Conservation (phyloP, 2,113 vertebrate genomes). For the Channa argus region DNA sequence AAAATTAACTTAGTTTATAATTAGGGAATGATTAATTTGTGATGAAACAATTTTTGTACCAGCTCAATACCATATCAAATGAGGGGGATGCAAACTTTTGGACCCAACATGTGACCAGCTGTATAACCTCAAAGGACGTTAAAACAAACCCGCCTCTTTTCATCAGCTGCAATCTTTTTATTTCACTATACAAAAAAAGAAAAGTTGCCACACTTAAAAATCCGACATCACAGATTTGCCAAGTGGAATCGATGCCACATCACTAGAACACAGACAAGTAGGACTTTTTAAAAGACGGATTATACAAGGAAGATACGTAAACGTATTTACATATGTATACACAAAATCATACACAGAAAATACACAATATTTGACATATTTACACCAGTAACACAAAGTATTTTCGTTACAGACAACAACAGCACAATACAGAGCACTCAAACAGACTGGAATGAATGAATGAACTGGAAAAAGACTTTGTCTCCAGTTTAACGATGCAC, state of each 20-base stretch:
- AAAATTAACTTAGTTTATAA: too few species aligned
- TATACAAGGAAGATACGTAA: constrained; percentile 52
- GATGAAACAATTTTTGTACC: too few species aligned
- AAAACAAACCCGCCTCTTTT: background rate
- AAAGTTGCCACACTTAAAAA: constrained; percentile 71
- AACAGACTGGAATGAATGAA: constrained; percentile 54
- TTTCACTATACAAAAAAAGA: constrained; percentile 82
- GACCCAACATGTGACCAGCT: too few species aligned
- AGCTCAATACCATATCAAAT: too few species aligned
- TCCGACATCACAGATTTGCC: constrained; percentile 64
- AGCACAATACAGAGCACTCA: constrained; percentile 73
- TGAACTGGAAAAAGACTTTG: constrained; percentile 7
- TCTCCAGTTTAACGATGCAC: background rate
- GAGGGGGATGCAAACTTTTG: too few species aligned
- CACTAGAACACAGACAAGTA: constrained; percentile 67
- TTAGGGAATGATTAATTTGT: too few species aligned
- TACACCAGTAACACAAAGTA: constrained; percentile 65
- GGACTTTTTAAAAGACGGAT: constrained; percentile 41
- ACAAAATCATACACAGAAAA: constrained; percentile 74
- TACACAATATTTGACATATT: constrained; percentile 70
- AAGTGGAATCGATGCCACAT: constrained; percentile 44
- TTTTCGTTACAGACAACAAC: constrained; percentile 59
- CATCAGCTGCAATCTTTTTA: constrained; percentile 69
- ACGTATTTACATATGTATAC: constrained; percentile 71
- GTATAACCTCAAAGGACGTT: too few species aligned